These are phyloP conservation scores for Catamblyrhynchus diadema DNA, from an alignment of 2,797 vertebrate species.

Conservation along the genomic window DNA sequence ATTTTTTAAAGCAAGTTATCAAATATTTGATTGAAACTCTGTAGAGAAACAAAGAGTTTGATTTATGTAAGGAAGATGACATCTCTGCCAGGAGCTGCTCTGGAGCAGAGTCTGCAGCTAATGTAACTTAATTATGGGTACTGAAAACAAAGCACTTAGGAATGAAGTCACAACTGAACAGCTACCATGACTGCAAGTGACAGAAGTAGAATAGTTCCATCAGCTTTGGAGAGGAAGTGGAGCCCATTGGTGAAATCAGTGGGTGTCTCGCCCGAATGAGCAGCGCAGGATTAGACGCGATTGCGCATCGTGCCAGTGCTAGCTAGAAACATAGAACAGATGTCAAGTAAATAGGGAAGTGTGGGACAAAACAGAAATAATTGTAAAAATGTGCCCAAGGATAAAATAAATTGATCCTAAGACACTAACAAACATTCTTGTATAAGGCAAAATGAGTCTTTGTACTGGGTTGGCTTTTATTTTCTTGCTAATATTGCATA, in stretches of 20 bases:
- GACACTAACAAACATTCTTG: constrained; percentile 62
- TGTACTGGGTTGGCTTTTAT: constrained; percentile 65
- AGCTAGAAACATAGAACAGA: constrained; percentile 50
- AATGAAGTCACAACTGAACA: constrained; percentile 22
- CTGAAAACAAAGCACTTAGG: constrained; percentile 7
- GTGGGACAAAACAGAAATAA: constrained; percentile 57
- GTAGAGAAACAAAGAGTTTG: background rate
- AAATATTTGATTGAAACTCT: background rate
- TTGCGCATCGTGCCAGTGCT: background rate
- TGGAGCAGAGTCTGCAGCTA: background rate
- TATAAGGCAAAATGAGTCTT: constrained; percentile 61
- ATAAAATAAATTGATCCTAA: constrained; percentile 67
- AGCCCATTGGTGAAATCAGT: constrained; percentile 38
- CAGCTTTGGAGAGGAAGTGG: background rate
- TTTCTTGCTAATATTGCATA: constrained; percentile 75
- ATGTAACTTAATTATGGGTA: background rate
- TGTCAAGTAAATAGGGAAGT: constrained; percentile 62
- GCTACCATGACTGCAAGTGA: background rate
- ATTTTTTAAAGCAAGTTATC: background rate
- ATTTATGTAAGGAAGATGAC: background rate
- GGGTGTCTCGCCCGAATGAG: constrained; percentile 1
- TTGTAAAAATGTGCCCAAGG: constrained; percentile 65
- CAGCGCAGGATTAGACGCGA: constrained; percentile 37
- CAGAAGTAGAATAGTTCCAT: constrained; percentile 46
- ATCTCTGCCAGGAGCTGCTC: background rate